A percentile compares a stretch with the other conserved stretches of the same genome.
Evolutionary conservation across 2,797 vertebrate species (phyloP).

Genomic region (Malurus leucopterus): DNA sequence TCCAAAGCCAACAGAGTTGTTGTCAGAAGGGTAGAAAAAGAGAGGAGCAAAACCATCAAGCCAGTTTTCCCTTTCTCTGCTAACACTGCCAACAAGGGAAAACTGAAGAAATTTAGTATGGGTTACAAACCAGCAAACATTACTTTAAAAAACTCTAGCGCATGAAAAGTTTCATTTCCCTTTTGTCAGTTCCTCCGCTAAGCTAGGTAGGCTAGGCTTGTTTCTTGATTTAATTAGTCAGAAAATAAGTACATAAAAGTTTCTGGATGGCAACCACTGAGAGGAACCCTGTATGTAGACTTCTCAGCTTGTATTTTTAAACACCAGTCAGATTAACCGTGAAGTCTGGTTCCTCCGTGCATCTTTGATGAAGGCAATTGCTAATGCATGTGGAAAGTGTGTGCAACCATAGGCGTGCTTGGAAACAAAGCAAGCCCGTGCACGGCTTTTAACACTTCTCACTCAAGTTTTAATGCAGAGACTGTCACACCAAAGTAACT

Average conservation of each 20-base stretch:
- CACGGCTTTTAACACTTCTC: background rate
- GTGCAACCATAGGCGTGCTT: background rate
- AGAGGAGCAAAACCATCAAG: background rate
- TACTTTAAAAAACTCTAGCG: background rate
- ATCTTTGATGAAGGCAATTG: constrained; percentile 32
- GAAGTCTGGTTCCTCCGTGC: background rate
- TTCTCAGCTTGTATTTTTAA: constrained; percentile 22
- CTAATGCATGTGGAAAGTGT: constrained; percentile 34
- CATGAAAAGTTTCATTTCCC: background rate
- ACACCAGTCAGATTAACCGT: background rate
- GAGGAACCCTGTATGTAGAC: background rate
- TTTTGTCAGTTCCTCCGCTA: background rate
- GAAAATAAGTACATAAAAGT: background rate
- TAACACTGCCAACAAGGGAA: background rate
- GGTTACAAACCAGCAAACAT: background rate
- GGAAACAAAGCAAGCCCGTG: background rate
- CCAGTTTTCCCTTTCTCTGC: background rate
- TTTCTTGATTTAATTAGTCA: constrained; percentile 1
- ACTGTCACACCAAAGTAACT: background rate
- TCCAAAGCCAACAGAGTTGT: background rate
- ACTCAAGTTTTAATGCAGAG: background rate
- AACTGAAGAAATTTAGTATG: background rate
- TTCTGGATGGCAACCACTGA: background rate
- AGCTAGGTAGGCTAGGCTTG: background rate
- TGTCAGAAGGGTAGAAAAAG: background rate